Conservation (phyloP, 2,797 vertebrate species). For the Simalia tracyae region DNA sequence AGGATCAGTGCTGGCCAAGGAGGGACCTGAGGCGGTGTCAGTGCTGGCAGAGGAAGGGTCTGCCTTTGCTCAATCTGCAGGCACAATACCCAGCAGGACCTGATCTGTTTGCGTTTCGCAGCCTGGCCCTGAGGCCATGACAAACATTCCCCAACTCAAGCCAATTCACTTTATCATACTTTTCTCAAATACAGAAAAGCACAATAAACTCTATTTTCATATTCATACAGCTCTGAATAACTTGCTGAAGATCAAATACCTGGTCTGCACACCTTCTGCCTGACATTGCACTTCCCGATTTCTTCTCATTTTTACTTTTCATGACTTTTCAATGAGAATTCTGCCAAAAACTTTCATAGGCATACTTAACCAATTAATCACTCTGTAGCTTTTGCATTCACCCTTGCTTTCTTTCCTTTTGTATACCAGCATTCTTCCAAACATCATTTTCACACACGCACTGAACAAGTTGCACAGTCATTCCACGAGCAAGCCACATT, state of each 20-base stretch:
- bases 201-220: neutral
- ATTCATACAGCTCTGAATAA: neutral
- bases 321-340: neutral
- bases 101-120: neutral
- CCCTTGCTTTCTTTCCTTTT: neutral
- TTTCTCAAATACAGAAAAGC: neutral
- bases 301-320: neutral
- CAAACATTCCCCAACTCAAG: neutral
- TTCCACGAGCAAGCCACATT: neutral
- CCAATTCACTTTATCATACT: neutral
- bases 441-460: neutral
- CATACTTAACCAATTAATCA: neutral
- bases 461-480: neutral
- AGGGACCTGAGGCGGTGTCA: neutral
- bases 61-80: neutral
- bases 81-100: neutral
- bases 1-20: neutral
- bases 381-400: neutral
- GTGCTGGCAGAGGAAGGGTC: neutral
- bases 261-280: neutral
- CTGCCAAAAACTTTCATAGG: neutral
- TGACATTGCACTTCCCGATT: neutral
- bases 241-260: neutral
- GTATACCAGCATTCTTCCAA: neutral
- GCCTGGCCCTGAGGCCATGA: neutral